Evolutionary conservation across 2,888 invertebrate genomes (phyloP).

Genomic region (Stomorhina lunata): DNA sequence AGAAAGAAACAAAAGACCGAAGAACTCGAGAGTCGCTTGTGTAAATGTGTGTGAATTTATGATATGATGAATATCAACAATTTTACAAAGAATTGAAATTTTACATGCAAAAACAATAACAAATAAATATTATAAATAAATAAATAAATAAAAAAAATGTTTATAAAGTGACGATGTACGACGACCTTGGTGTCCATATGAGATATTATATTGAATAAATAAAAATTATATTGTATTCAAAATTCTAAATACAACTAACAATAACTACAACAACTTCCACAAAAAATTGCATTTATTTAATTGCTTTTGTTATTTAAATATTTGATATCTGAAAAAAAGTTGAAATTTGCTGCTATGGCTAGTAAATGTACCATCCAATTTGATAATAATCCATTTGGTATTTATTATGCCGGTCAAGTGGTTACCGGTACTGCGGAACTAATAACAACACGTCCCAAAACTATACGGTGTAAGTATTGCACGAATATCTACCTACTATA

Average conservation of each 20-base stretch:
- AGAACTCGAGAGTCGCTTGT: slow-evolving; percentile 12
- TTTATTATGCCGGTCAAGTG: slow-evolving; percentile 78
- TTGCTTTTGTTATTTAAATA: background rate
- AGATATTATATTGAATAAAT: slow-evolving; percentile 23
- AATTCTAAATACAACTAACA: background rate
- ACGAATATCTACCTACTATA: background rate
- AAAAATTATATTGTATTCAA: background rate
- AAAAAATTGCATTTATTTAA: slow-evolving; percentile 27
- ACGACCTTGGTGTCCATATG: slow-evolving; percentile 28
- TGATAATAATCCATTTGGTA: slow-evolving; percentile 76
- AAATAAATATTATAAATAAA: background rate
- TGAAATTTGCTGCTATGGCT: slow-evolving; percentile 70
- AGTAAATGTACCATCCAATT: slow-evolving; percentile 77
- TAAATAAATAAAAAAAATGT: slow-evolving; percentile 17
- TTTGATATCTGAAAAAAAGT: background rate
- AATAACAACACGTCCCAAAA: slow-evolving; percentile 77
- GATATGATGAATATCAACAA: background rate
- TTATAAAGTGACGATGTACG: background rate
- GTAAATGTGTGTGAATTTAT: background rate
- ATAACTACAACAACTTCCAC: slow-evolving; percentile 1
- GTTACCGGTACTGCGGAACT: slow-evolving; percentile 77
- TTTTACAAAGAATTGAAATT: background rate
- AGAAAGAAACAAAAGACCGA: background rate
- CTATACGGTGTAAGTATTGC: slow-evolving; percentile 79
- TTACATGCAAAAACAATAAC: slow-evolving; percentile 4